These are phyloP conservation scores for Rutpela maculata DNA, from an alignment of 2,888 invertebrate genomes.

Conservation along the genomic window DNA sequence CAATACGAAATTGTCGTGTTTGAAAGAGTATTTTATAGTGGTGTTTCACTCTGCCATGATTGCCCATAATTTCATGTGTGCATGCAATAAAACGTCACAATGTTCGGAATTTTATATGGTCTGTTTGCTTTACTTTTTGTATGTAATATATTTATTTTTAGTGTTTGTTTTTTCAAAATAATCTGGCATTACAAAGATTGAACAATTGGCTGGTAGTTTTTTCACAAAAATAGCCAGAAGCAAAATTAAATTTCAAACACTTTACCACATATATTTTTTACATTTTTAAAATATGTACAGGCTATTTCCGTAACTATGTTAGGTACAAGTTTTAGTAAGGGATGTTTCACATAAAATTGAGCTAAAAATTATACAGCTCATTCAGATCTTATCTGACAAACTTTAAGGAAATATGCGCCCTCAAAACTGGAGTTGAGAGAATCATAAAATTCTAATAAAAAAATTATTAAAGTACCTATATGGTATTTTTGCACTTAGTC, in stretches of 20 bases:
- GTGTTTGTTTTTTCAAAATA: conserved; percentile 50
- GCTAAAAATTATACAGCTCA: no score
- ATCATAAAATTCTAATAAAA: no score
- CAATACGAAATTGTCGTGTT: conserved; percentile 62
- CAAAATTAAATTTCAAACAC: neutral
- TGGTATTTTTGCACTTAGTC: no score
- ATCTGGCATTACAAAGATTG: conserved; percentile 23
- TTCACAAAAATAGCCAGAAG: conserved; percentile 5
- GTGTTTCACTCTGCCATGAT: conserved; percentile 65
- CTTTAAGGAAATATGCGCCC: no score
- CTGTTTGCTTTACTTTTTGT: conserved; percentile 57
- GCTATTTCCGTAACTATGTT: neutral
- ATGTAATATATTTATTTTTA: conserved; percentile 58
- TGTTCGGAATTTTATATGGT: conserved; percentile 60
- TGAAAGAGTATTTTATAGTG: conserved; percentile 63
- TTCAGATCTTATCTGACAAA: no score
- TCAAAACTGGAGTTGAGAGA: no score
- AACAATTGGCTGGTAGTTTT: conserved; percentile 10
- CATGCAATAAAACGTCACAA: conserved; percentile 63
- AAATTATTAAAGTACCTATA: no score
- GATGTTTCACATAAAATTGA: no score
- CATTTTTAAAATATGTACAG: neutral
- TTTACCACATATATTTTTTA: no score
- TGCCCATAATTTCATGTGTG: conserved; percentile 64
- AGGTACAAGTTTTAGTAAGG: no score